Percentiles rank a stretch among this genome's conserved stretches.
Conservation (phyloP, 2,113 vertebrate species). For the Macrotis lagotis region DNA sequence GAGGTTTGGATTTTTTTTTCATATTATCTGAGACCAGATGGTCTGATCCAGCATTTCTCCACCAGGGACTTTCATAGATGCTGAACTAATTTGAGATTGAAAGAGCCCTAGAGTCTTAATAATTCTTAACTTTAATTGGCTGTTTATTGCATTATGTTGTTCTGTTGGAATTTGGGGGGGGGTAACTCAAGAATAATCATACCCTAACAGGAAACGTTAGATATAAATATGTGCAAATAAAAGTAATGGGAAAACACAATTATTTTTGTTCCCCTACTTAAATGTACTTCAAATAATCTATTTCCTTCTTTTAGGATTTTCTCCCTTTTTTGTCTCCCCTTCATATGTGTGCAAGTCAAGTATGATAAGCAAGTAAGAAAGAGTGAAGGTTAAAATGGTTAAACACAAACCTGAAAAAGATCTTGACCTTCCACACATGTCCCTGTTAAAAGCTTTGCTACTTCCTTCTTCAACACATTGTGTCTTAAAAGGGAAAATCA, state of each 20-base stretch:
- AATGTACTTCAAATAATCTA: not conserved
- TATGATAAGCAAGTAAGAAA: not conserved
- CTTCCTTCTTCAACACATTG: not conserved
- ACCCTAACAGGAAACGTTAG: not conserved
- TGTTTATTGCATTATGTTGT: slow-evolving; percentile 13
- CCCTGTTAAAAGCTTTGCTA: not conserved
- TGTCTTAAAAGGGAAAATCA: not conserved
- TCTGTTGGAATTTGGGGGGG: not conserved
- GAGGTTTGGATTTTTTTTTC: slow-evolving; percentile 20
- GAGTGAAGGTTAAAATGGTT: not conserved
- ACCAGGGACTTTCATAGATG: not conserved
- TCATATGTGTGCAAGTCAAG: not conserved
- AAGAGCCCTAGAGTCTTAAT: slow-evolving; percentile 33
- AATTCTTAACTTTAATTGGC: slow-evolving; percentile 18
- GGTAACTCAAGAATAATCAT: slow-evolving; percentile 1
- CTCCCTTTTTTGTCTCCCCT: not conserved
- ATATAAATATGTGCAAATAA: not conserved
- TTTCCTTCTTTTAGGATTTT: slow-evolving; percentile 27
- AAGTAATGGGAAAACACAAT: not conserved
- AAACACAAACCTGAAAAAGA: not conserved
- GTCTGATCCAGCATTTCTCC: slow-evolving; percentile 19
- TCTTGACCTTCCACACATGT: not conserved
- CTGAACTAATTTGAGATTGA: slow-evolving; percentile 24
- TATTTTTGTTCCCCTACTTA: slow-evolving; percentile 5
- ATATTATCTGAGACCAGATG: slow-evolving; percentile 29